These are phyloP conservation scores for Lithodes maja DNA, from an alignment of 2,888 invertebrate genomes.

Conservation along the genomic window DNA sequence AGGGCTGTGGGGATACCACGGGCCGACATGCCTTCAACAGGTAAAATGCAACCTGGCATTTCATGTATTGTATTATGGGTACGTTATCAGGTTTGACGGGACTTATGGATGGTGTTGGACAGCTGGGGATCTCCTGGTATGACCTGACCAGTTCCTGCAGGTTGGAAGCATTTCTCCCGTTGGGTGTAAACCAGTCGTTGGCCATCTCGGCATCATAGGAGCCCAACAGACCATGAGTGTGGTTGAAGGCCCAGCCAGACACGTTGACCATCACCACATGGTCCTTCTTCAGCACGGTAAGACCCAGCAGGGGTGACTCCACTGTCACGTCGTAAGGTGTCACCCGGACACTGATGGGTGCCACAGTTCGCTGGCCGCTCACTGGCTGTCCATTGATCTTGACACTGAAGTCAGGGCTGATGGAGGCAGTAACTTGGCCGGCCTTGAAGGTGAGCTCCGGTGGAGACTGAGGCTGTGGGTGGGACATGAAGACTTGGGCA, in stretches of 20 bases:
- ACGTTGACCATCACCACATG: conserved; percentile 41
- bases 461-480: conserved; percentile 27
- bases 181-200: conserved; percentile 39
- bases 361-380: conserved; percentile 3
- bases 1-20: conserved; percentile 38
- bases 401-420: conserved; percentile 44
- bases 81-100: not conserved
- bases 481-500: conserved; percentile 33
- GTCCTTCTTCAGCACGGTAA: not conserved
- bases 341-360: conserved; percentile 18
- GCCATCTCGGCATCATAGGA: conserved; percentile 36
- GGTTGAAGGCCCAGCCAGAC: conserved; percentile 45
- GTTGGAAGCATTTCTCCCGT: conserved; percentile 39
- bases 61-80: not conserved
- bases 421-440: not conserved
- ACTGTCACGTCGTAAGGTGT: conserved; percentile 9
- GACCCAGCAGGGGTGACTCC: conserved; percentile 21
- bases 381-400: conserved; percentile 24
- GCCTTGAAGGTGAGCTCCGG: conserved; percentile 33
- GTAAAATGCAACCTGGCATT: conserved; percentile 32
- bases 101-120: conserved; percentile 36
- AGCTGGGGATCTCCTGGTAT: conserved; percentile 41
- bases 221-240: conserved; percentile 44
- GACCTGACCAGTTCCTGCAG: conserved; percentile 44
- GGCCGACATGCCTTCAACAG: conserved; percentile 17